Base-by-base conservation (phyloP, 2,888 invertebrate species). In the Tanaodytes sp. region DNA sequence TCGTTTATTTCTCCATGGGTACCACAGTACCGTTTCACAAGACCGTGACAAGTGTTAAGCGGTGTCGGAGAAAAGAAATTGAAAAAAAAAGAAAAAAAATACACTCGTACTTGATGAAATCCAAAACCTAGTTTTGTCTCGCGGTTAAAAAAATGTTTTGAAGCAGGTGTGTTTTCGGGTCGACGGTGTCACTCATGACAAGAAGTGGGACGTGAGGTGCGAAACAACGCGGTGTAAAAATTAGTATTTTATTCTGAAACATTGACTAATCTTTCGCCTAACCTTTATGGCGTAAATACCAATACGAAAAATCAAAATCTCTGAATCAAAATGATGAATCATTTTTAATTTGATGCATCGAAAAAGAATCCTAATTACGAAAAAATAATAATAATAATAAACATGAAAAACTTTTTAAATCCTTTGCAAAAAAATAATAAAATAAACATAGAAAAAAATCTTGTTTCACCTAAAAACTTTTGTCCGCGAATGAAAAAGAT, bases 41-140 rank as follows among this genome's bases (percentile, higher is more conserved):
- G 14, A 37, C 19, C 75, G 72, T 71, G 70, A 71, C 74, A 77
- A 72, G 74, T 75, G 75, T 71, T 77, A 80, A 79, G 75, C 75
- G 72, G 23, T n/a, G n/a, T n/a, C n/a, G n/a, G n/a, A n/a, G 8
- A 23, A 23, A 23, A 23, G 23, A 4, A 8, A 8, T 23, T 23
- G 23, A 23, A 5, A 23, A 23, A 23, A 23, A 62, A 12, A 18
- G 19, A 43, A 55, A 77, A 79, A 77, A n/a, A n/a, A n/a, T n/a
- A 76, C 43, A 39, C 55, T 49, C 57, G 55, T 70, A 72, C 78
- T 71, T 76, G 73, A 77, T 78, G 80, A 77, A 80, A 81, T 73
- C 75, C 77, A 77, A 81, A 62, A 57, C 45, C 49, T 30, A 58
- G 52, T 62, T 62, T 23, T 40, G 51, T 15, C 11, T 16, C 23